These are phyloP conservation scores for Siniperca knerii DNA, from an alignment of 2,113 vertebrate genomes.

Conservation along the genomic window DNA sequence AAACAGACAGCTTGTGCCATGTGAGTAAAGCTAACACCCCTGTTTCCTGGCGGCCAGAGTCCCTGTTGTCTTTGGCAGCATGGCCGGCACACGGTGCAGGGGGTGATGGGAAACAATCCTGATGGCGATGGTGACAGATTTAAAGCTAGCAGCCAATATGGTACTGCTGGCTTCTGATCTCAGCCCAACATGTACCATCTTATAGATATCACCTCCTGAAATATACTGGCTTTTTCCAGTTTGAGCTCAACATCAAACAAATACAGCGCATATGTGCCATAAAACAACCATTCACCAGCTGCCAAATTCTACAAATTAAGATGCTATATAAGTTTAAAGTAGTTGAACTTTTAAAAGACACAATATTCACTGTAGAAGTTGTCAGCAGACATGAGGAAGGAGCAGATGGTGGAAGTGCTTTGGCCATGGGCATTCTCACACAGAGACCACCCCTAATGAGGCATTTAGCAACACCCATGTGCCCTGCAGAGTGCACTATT, in stretches of 20 bases:
- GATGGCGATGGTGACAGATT: conserved; percentile 72
- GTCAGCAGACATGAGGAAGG: conserved; percentile 36
- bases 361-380: conserved; percentile 20
- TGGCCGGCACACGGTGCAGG: conserved; percentile 49
- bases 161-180: conserved; percentile 37
- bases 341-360: conserved; percentile 8
- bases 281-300: neutral
- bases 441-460: conserved; percentile 76
- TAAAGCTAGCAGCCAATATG: conserved; percentile 33
- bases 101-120: conserved; percentile 69
- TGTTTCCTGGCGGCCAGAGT: conserved; percentile 69
- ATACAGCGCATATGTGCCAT: neutral
- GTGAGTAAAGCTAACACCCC: conserved; percentile 75
- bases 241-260: conserved; percentile 21
- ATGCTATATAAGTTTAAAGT: neutral
- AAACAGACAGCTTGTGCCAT: conserved; percentile 63
- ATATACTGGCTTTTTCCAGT: neutral
- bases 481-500: conserved; percentile 65
- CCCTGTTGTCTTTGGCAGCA: conserved; percentile 79
- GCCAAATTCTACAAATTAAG: neutral
- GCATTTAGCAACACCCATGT: conserved; percentile 78
- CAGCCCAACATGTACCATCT: conserved; percentile 23
- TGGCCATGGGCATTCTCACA: conserved; percentile 62
- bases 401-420: conserved; percentile 68
- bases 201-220: conserved; percentile 13